Evolutionary conservation across 2,888 invertebrate genomes (phyloP).

Genomic region (Achlya flavicornis): DNA sequence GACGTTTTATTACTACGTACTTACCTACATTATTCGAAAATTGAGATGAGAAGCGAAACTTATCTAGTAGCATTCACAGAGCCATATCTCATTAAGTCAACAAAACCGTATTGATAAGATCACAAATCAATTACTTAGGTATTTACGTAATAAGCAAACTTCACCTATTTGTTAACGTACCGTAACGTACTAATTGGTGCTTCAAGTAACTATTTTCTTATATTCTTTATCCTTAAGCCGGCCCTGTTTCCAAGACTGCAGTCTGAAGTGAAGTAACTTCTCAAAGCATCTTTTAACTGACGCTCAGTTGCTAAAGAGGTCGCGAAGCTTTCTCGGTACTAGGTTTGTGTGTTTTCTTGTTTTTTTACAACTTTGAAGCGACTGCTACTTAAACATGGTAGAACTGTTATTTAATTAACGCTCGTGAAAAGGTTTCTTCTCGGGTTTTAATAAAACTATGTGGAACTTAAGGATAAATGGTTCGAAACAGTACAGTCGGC

Average conservation of each 20-base stretch:
- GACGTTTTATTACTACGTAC: too few relatives aligned
- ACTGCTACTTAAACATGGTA: background rate
- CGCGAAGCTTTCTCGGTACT: constrained; percentile 1
- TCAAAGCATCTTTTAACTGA: constrained; percentile 9
- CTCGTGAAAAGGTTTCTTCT: background rate
- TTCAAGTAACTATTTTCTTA: background rate
- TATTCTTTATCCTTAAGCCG: constrained; percentile 6
- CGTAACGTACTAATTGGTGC: constrained; percentile 6
- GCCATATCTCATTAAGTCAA: too few relatives aligned
- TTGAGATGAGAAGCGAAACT: too few relatives aligned
- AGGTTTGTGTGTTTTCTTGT: background rate
- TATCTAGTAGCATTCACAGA: too few relatives aligned
- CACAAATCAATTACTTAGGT: background rate
- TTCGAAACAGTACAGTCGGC: too few relatives aligned
- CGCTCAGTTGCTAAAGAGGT: constrained; percentile 12
- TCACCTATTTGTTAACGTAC: background rate
- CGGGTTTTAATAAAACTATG: too few relatives aligned
- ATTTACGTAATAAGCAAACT: background rate
- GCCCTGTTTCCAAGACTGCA: constrained; percentile 5
- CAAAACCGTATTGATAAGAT: background rate
- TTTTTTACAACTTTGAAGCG: background rate
- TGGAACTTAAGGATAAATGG: too few relatives aligned
- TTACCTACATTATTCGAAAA: too few relatives aligned
- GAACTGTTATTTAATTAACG: background rate
- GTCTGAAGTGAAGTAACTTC: constrained; percentile 2